Evolutionary conservation across 2,113 vertebrate species (phyloP).

Genomic region (Sturnus vulgaris): DNA sequence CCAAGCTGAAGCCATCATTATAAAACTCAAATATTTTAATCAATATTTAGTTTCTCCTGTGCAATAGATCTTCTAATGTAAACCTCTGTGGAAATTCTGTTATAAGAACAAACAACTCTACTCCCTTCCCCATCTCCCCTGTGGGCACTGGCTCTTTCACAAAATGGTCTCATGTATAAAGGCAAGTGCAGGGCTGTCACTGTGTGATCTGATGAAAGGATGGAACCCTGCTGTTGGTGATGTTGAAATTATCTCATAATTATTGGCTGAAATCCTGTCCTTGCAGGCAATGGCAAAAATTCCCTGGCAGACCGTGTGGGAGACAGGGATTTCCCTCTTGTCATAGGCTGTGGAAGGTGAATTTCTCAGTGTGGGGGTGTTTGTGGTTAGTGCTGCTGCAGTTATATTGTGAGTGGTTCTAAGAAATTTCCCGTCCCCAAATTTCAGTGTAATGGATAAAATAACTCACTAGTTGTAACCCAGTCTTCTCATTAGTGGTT

Average conservation of each 20-base stretch:
- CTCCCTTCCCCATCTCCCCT: neutral
- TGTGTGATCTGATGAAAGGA: neutral
- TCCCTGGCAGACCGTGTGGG: neutral
- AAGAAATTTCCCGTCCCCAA: neutral
- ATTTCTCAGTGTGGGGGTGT: neutral
- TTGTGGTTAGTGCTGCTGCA: neutral
- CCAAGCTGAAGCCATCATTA: neutral
- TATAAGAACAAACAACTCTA: neutral
- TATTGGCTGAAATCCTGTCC: neutral
- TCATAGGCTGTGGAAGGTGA: neutral
- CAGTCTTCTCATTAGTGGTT: neutral
- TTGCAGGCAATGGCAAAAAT: neutral
- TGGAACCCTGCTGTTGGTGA: neutral
- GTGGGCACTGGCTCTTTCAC: neutral
- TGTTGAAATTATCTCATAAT: neutral
- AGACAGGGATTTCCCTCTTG: neutral
- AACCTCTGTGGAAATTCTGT: neutral
- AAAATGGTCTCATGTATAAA: neutral
- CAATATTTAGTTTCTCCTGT: neutral
- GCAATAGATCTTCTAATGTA: neutral
- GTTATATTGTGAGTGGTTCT: neutral
- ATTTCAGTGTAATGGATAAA: neutral
- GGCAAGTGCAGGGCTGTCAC: neutral
- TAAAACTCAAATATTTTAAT: neutral
- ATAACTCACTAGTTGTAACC: neutral